A percentile compares a stretch with the other conserved stretches of the same genome.
These are phyloP conservation scores for Erynnis tages DNA, from an alignment of 2,888 invertebrate genomes.

Conservation along the genomic window DNA sequence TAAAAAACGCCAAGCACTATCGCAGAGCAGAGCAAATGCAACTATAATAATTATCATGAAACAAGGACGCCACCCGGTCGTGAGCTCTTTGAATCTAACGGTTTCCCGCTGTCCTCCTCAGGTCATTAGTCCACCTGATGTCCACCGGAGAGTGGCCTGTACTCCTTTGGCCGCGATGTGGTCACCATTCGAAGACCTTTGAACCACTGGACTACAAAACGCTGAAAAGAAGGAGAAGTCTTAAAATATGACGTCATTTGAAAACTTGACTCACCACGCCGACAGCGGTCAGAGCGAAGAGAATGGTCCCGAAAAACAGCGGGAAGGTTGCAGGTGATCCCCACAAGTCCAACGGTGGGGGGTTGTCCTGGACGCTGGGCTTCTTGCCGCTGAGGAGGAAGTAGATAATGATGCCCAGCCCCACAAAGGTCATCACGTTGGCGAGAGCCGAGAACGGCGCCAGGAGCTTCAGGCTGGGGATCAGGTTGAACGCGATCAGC, in stretches of 20 bases:
- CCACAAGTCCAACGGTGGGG: conserved; percentile 62
- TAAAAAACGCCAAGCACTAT: too few relatives aligned
- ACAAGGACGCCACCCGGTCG: too few relatives aligned
- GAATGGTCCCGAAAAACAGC: conserved; percentile 93
- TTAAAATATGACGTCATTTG: background rate
- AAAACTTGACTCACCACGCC: conserved; percentile 83
- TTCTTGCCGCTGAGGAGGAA: conserved; percentile 82
- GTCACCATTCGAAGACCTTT: too few relatives aligned
- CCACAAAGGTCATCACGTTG: conserved; percentile 88
- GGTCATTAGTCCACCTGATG: too few relatives aligned
- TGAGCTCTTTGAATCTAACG: too few relatives aligned
- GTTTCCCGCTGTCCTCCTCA: too few relatives aligned
- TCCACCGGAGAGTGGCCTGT: too few relatives aligned
- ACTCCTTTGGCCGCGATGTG: too few relatives aligned
- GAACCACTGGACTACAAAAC: too few relatives aligned
- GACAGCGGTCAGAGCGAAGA: conserved; percentile 93
- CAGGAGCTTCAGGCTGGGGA: conserved; percentile 88
- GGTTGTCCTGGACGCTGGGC: conserved; percentile 55
- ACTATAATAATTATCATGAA: too few relatives aligned
- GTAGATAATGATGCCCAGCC: conserved; percentile 88
- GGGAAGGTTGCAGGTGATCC: conserved; percentile 79
- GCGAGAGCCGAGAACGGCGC: conserved; percentile 93
- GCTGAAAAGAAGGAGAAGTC: too few relatives aligned
- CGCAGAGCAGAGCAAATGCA: too few relatives aligned
- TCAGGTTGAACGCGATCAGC: conserved; percentile 85